These are phyloP conservation scores for Buathra laborator DNA, from an alignment of 2,888 invertebrate species.

Conservation along the genomic window DNA sequence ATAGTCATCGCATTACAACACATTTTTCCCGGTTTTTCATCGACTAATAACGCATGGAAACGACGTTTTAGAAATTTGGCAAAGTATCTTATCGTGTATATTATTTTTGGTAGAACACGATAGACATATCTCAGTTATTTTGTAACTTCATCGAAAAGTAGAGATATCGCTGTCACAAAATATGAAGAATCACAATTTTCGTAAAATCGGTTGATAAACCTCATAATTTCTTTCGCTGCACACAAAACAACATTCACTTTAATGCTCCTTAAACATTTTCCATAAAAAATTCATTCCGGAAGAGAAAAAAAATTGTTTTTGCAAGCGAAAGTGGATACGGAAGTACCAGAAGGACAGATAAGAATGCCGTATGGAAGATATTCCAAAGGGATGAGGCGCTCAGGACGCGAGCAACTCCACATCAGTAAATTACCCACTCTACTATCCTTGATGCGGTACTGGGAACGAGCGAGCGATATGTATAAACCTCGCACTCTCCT, in stretches of 20 bases:
- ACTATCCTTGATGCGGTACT: conserved; percentile 40
- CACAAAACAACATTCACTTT: background rate
- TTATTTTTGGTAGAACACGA: too few species aligned
- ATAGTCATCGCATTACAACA: too few species aligned
- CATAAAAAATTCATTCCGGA: background rate
- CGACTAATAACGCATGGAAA: too few species aligned
- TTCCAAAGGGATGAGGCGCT: conserved; percentile 40
- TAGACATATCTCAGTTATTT: too few species aligned
- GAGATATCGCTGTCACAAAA: too few species aligned
- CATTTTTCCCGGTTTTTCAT: too few species aligned
- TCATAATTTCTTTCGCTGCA: too few species aligned
- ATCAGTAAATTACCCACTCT: conserved; percentile 81
- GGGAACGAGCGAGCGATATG: conserved; percentile 32
- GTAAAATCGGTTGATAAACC: too few species aligned
- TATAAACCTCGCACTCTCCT: conserved; percentile 20
- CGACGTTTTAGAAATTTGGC: too few species aligned
- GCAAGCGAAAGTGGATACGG: background rate
- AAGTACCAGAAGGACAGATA: background rate
- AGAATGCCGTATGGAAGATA: conserved; percentile 53
- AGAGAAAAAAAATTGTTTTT: background rate
- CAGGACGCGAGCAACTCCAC: conserved; percentile 72
- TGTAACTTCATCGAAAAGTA: too few species aligned
- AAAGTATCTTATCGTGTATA: too few species aligned
- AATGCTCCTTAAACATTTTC: background rate
- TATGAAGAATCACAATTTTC: too few species aligned